phyloP scores from a whole-genome alignment of 2,797 vertebrate genomes.

The Rhinichthys osculus region DNA sequence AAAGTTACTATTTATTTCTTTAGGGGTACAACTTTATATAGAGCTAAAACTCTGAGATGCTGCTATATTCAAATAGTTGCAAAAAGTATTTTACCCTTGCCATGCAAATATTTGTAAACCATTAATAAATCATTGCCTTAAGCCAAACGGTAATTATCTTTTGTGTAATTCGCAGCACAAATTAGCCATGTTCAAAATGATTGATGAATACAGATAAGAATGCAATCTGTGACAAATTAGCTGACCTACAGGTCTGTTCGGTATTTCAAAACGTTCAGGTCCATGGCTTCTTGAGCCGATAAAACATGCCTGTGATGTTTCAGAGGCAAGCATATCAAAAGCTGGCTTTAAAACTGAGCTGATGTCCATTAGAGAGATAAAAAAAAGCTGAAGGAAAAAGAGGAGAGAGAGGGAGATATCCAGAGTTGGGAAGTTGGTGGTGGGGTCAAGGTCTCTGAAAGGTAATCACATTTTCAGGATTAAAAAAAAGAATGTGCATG shows the following conservation, averaged over 20 bases:
- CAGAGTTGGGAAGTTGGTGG: neutral
- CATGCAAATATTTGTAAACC: slow-evolving; percentile 30
- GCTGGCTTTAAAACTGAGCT: slow-evolving; percentile 42
- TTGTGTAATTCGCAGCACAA: slow-evolving; percentile 26
- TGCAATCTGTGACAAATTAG: slow-evolving; percentile 51
- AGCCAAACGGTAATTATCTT: slow-evolving; percentile 29
- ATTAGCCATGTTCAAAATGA: slow-evolving; percentile 20
- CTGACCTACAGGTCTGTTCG: slow-evolving; percentile 22
- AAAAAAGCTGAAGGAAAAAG: neutral
- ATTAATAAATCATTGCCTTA: slow-evolving; percentile 24
- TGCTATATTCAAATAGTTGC: neutral
- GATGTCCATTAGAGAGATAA: slow-evolving; percentile 40
- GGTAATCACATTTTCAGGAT: slow-evolving; percentile 52
- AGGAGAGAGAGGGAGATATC: slow-evolving; percentile 11
- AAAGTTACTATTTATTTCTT: neutral
- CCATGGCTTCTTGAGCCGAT: slow-evolving; percentile 39
- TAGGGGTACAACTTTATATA: neutral
- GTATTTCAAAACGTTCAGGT: slow-evolving; percentile 42
- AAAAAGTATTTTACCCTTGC: neutral
- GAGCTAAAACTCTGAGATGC: neutral
- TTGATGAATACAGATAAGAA: slow-evolving; percentile 46
- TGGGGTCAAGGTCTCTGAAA: slow-evolving; percentile 50
- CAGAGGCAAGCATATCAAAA: slow-evolving; percentile 48
- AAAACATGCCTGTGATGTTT: slow-evolving; percentile 45
- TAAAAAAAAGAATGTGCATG: neutral